Base-by-base conservation (phyloP, 2,888 invertebrate species). In the Ormyrus pomaceus region DNA sequence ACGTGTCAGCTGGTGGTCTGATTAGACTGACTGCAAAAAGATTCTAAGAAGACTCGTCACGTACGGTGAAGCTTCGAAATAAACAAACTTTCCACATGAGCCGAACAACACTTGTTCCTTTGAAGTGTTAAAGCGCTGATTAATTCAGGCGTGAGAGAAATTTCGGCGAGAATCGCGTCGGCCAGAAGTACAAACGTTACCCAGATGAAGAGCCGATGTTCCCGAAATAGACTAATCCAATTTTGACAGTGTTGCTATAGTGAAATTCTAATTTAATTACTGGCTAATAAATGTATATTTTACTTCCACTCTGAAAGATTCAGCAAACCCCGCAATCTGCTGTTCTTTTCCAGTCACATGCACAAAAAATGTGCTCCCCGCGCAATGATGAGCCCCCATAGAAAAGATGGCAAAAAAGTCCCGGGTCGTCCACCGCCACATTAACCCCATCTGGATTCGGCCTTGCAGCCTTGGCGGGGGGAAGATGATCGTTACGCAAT, bases 121-220 rank as follows among this genome's bases (percentile, higher is more conserved):
- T 90, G 90, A 90, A 88, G 88, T 87, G 83, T 81, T 13, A 77
- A 58, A 85, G 85, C 87, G 86, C 88, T 89, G 89, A 90, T 90
- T 89, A 89, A 89, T 89, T 87, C 86, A 85, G 84, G 87, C 84
- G 85, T 85, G 86, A 87, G 83, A 84, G 83, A 87, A 50, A 65
- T 65, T 34, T 74, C 8, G 9, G 56, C 11, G 62, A n/a, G 55
- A 45, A 53, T 51, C 34, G 19, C 45, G 48, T 45, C 13, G 19
- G 51, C n/a, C n/a, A 5, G 34, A 34, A 61, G 55, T 46, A 10
- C 46, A 73, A 73, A 73, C 64, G 64, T 64, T 64, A 55, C 10
- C 55, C 34, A 59, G 11, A 11, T 19, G 4, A 51, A 51, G 11
- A 6, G 5, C 2, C 34, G 19, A 13, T 66, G 48, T 68, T 50